These are phyloP conservation scores for Rhinoraja longicauda DNA, from an alignment of 2,797 vertebrate genomes.

Conservation along the genomic window DNA sequence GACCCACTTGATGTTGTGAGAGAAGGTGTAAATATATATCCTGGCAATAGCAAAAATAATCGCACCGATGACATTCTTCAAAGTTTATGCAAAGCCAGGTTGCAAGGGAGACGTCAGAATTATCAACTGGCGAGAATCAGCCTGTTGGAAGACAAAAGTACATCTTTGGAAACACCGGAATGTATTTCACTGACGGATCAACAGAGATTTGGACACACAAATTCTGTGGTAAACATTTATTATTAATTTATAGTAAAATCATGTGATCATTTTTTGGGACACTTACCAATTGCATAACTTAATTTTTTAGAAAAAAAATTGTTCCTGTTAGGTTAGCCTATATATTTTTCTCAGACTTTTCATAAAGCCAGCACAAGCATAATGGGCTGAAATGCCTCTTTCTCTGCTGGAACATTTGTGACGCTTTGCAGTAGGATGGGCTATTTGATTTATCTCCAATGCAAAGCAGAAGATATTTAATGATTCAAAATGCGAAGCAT, in stretches of 20 bases:
- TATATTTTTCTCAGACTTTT: background rate
- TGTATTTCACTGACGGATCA: conserved; percentile 36
- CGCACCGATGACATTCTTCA: conserved; percentile 8
- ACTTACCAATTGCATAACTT: background rate
- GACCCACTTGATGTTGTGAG: background rate
- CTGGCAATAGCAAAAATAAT: background rate
- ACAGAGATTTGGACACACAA: background rate
- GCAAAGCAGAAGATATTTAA: background rate
- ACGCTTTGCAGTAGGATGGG: background rate
- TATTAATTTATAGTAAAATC: background rate
- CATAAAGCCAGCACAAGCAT: background rate
- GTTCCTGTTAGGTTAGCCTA: background rate
- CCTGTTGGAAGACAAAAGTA: conserved; percentile 39
- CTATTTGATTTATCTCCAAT: background rate
- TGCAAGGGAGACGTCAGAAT: conserved; percentile 36
- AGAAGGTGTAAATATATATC: no score
- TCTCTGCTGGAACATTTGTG: background rate
- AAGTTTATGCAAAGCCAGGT: conserved; percentile 41
- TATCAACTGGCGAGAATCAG: conserved; percentile 43
- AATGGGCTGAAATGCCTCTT: background rate
- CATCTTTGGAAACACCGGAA: background rate
- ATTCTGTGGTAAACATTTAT: conserved; percentile 26
- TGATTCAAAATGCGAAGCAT: background rate
- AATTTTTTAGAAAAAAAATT: no score
- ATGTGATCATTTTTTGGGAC: background rate